These are phyloP conservation scores for Carettochelys insculpta DNA, from an alignment of 2,113 vertebrate species.

Conservation along the genomic window DNA sequence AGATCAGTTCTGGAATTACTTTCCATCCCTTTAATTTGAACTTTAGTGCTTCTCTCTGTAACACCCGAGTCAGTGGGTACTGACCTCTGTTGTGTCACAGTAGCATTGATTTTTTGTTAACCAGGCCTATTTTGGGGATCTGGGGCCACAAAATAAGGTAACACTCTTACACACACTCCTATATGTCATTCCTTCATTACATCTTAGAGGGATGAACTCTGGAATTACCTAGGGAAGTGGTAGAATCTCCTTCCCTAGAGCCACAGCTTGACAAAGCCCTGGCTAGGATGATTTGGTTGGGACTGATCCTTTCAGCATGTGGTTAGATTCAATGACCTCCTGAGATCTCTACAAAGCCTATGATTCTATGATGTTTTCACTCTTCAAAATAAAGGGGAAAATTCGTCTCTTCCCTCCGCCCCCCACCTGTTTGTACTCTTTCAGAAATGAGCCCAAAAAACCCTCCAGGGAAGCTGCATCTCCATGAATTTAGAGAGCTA, in stretches of 20 bases:
- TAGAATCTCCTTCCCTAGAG: too few species aligned
- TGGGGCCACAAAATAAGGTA: background rate
- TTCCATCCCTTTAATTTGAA: background rate
- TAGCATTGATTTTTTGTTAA: background rate
- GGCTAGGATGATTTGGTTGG: too few species aligned
- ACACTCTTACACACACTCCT: background rate
- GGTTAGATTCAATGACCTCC: too few species aligned
- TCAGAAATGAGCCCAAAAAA: slow-evolving; percentile 7
- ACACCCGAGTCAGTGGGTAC: background rate
- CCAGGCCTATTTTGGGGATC: background rate
- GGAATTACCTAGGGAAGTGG: too few species aligned
- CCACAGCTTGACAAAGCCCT: too few species aligned
- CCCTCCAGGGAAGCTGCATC: slow-evolving; percentile 3
- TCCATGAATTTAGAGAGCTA: slow-evolving; percentile 23
- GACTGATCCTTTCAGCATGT: too few species aligned
- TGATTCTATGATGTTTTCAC: too few species aligned
- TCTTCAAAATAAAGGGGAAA: background rate
- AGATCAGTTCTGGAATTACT: background rate
- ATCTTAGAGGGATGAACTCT: too few species aligned
- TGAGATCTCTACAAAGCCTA: too few species aligned
- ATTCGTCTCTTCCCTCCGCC: too few species aligned
- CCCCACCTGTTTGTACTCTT: background rate
- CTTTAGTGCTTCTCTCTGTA: background rate
- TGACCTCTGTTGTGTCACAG: background rate
- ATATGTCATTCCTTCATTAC: background rate